Evolutionary conservation across 2,888 invertebrate genomes (phyloP).

Genomic region (Erpobdella octoculata): DNA sequence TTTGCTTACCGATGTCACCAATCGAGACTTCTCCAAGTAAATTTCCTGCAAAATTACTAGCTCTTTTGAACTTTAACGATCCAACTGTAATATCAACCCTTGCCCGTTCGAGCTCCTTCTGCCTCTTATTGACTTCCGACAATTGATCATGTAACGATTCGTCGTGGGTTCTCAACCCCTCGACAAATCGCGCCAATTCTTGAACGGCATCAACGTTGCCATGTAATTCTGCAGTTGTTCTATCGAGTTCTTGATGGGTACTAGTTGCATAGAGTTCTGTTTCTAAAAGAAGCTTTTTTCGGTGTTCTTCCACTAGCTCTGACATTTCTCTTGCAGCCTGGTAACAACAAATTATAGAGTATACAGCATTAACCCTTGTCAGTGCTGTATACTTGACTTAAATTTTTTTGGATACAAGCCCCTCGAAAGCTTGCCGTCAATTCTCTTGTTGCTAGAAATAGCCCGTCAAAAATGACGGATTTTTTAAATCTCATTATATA

Average conservation of each 20-base stretch:
- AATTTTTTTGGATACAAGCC: too few relatives aligned
- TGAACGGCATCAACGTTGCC: constrained; percentile 9
- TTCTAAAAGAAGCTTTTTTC: constrained; percentile 22
- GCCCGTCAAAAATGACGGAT: too few relatives aligned
- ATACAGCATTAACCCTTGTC: too few relatives aligned
- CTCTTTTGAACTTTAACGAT: constrained; percentile 12
- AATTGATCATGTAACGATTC: constrained; percentile 2
- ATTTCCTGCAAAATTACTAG: constrained; percentile 4
- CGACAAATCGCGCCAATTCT: constrained; percentile 13
- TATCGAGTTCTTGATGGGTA: constrained; percentile 23
- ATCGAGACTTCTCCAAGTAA: constrained; percentile 26
- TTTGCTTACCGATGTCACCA: constrained; percentile 25
- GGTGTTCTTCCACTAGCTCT: constrained; percentile 13
- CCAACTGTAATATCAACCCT: constrained; percentile 23
- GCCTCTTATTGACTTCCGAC: constrained; percentile 7
- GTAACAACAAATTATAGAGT: too few relatives aligned
- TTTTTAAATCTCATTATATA: too few relatives aligned
- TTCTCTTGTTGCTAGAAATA: too few relatives aligned
- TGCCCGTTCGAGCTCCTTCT: constrained; percentile 16
- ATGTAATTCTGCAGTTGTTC: constrained; percentile 3
- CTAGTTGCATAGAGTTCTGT: constrained; percentile 8
- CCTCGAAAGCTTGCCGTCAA: too few relatives aligned
- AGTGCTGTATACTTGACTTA: too few relatives aligned
- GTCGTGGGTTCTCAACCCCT: constrained; percentile 9
- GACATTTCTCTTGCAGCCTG: constrained; percentile 20